Base-by-base conservation (phyloP, 2,113 vertebrate species). In the Eretmochelys imbricata region DNA sequence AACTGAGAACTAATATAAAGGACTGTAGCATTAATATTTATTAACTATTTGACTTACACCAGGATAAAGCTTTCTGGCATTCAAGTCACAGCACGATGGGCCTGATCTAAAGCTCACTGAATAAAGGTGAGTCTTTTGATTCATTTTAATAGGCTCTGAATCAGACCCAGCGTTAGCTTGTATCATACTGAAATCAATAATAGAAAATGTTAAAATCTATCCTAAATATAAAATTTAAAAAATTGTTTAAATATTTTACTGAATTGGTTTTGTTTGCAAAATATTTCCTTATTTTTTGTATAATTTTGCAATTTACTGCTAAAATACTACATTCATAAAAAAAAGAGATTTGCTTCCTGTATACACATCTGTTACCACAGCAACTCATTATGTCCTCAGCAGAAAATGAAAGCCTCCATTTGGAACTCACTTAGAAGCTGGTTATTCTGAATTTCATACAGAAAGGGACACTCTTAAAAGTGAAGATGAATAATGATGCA, bases 351-450 rank as follows among this genome's bases (percentile, higher is more conserved):
- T 95, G 89, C 84, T 86, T 97, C 84, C 93, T 91, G 42, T 97
- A 91, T 76, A 95, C 88, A 96, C 94, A 97, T 95, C 89, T 97
- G 97, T 96, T 94, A 89, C 95, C 76, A 92, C 82, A 88, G 75
- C 84, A 80, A 96, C 89, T 0, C 81, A 93, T 92, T 95, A 97
- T 97, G 96, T 96, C 88, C 93, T 95, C 96, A 49, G 92, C 90
- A 97, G 91, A 95, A 97, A 97, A 96, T 95, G 93, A 97, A 97
- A 97, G 96, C 93, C 96, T 95, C 94, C 91, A 96, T 97, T 95
- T 96, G 95, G 95, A 97, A 92, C 92, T 96, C 94, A 94, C 95
- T 97, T 96, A 95, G 95, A 96, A 97, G 94, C 96, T 95, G 89
- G 94, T 96, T 97, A 94, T 97, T 96, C 95, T 93, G 90, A 89